Evolutionary conservation across 2,797 vertebrate genomes (phyloP).

Genomic region (Epinephelus awoara): DNA sequence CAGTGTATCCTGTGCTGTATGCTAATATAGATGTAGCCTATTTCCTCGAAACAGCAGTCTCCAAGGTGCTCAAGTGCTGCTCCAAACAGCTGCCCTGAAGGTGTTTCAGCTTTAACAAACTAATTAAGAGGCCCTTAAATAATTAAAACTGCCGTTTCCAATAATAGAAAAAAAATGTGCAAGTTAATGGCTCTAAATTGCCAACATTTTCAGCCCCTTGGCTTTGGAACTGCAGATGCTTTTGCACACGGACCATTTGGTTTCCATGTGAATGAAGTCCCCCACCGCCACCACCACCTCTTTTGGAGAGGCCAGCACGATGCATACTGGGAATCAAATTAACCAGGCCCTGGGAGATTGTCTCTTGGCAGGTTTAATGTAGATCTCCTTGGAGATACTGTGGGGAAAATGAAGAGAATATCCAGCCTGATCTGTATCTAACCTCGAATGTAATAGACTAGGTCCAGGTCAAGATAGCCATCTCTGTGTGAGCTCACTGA

Average conservation of each 20-base stretch:
- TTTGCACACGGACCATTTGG: conserved; percentile 54
- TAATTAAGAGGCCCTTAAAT: conserved; percentile 58
- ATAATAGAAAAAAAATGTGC: conserved; percentile 40
- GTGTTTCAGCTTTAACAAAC: conserved; percentile 56
- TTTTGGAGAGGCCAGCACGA: conserved; percentile 44
- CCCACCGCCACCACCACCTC: conserved; percentile 7
- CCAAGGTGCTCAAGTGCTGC: conserved; percentile 24
- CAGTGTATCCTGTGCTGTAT: background rate
- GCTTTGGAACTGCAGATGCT: conserved; percentile 46
- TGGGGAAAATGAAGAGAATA: conserved; percentile 71
- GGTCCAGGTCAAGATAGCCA: conserved; percentile 71
- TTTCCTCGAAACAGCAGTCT: conserved; percentile 30
- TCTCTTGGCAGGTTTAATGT: conserved; percentile 65
- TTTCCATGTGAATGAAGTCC: conserved; percentile 41
- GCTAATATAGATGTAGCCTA: conserved; percentile 9
- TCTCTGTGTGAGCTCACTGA: conserved; percentile 53
- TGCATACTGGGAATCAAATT: conserved; percentile 68
- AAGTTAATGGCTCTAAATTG: conserved; percentile 54
- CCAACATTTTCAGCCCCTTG: conserved; percentile 54
- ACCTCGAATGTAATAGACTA: conserved; percentile 76
- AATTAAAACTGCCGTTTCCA: conserved; percentile 55
- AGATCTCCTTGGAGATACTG: conserved; percentile 76
- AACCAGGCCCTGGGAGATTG: conserved; percentile 58
- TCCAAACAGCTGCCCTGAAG: conserved; percentile 35
- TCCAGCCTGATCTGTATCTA: conserved; percentile 74